Evolutionary conservation across 92 coral and sea anemone species (phyloP).

Genomic region (Umimayanthus chanpuru): DNA sequence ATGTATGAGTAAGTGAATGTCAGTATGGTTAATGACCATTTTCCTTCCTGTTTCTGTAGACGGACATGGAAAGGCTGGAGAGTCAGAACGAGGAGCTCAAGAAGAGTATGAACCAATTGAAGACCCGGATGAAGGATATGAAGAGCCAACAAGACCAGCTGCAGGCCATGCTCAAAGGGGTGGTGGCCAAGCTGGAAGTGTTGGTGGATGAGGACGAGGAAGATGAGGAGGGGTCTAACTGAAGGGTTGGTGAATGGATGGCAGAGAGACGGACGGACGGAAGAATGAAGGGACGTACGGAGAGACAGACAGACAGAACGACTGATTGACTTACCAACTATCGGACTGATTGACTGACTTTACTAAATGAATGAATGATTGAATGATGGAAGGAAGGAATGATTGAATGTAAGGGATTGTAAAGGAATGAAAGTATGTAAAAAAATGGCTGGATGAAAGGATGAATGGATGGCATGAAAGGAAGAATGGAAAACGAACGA

Average conservation of each 20-base stretch:
- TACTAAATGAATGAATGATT: not conserved
- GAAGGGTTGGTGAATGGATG: not conserved
- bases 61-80: constrained; percentile 77
- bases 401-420: too few species aligned
- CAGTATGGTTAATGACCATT: not conserved
- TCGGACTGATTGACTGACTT: too few species aligned
- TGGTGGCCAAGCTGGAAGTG: constrained; percentile 79
- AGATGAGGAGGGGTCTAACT: constrained; percentile 58
- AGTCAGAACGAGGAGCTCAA: constrained; percentile 73
- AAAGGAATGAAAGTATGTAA: too few species aligned
- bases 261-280: not conserved
- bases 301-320: not conserved
- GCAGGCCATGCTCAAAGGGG: constrained; percentile 79
- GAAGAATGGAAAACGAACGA: not conserved
- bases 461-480: not conserved
- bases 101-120: constrained; percentile 62
- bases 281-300: not conserved
- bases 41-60: constrained; percentile 52
- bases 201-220: constrained; percentile 83
- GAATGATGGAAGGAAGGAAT: too few species aligned
- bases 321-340: too few species aligned
- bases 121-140: constrained; percentile 68
- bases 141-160: constrained; percentile 80
- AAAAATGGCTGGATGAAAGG: too few species aligned
- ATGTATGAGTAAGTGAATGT: not conserved